Base-by-base conservation (phyloP, 2,888 invertebrate species). In the Proisotoma minuta region DNA sequence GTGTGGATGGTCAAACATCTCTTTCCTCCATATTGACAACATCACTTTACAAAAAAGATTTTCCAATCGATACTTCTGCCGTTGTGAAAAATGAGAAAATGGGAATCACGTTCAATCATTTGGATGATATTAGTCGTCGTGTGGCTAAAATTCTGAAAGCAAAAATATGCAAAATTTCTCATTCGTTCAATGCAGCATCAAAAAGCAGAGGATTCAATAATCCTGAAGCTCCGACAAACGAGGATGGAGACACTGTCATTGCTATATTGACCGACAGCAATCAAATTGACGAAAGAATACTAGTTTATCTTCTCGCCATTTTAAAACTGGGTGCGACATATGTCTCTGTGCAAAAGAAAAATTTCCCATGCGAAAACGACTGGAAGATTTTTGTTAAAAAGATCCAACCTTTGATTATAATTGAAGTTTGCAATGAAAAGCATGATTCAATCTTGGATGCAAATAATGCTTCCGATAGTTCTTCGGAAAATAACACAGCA, bases 161-260 rank as follows among this genome's bases (percentile, higher is more conserved):
- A 2, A 18, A 60, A 15, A 57, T 53, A 2, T n/a, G 52, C 10
- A 34, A 23, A 5, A 60, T 64, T 28, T 1, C n/a, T 23, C 15
- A 24, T 18, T 57, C 56, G 18, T 27, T 27, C 29, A 34, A 15
- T 34, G 8, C 34, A 15, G 8, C 8, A 15, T 34, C 34, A 15
- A 8, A 8, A 8, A n/a, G n/a, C n/a, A n/a, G n/a, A n/a, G n/a
- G n/a, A n/a, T n/a, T n/a, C n/a, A 34, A 34, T 34, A 10, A 10
- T 15, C 22, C 24, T 15, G 52, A 52, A 28, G 27, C 52, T 4
- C 52, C 52, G 8, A 15, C 26, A n/a, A 52, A 52, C 18, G 22
- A 4, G 27, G 60, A 60, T 24, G 64, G 64, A 12, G 64, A 64
- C 40, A 47, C 58, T 15, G 57, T 64, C 2, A 34, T 64, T 22